These are phyloP conservation scores for Trinorchestia longiramus DNA, from an alignment of 1,140 invertebrate genomes.

Conservation along the genomic window DNA sequence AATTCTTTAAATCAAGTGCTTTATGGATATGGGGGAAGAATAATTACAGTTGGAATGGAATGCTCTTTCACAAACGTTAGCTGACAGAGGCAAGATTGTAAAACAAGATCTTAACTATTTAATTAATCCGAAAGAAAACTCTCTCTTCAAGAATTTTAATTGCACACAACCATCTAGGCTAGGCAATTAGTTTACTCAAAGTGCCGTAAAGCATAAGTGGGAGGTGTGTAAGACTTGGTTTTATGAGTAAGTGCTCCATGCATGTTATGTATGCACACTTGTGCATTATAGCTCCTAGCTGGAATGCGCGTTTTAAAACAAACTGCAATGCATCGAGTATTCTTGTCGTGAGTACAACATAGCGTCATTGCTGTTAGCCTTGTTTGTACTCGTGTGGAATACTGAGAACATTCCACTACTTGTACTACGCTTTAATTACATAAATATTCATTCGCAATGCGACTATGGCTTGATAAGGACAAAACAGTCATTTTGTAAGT, in stretches of 20 bases:
- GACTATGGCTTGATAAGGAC: not conserved
- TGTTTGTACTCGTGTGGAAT: not conserved
- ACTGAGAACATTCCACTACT: constrained; percentile 9
- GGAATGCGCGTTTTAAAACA: not conserved
- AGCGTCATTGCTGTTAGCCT: not conserved
- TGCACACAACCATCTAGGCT: not conserved
- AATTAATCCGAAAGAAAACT: not conserved
- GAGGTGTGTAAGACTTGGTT: not conserved
- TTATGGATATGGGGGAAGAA: not conserved
- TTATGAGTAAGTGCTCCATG: not conserved
- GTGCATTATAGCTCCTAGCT: not conserved
- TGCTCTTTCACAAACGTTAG: not conserved
- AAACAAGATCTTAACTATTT: not conserved
- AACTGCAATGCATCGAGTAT: not conserved
- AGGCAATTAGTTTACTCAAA: not conserved
- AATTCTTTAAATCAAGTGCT: not conserved
- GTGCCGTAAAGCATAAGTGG: not conserved
- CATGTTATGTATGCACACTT: not conserved
- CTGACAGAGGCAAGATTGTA: not conserved
- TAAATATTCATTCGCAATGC: constrained; percentile 18
- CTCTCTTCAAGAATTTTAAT: not conserved
- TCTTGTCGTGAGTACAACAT: not conserved
- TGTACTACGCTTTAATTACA: constrained; percentile 22
- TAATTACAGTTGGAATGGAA: not conserved
- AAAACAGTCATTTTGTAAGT: not conserved